phyloP scores from a whole-genome alignment of 1,140 invertebrate species.

The Eriosoma lanigerum region DNA sequence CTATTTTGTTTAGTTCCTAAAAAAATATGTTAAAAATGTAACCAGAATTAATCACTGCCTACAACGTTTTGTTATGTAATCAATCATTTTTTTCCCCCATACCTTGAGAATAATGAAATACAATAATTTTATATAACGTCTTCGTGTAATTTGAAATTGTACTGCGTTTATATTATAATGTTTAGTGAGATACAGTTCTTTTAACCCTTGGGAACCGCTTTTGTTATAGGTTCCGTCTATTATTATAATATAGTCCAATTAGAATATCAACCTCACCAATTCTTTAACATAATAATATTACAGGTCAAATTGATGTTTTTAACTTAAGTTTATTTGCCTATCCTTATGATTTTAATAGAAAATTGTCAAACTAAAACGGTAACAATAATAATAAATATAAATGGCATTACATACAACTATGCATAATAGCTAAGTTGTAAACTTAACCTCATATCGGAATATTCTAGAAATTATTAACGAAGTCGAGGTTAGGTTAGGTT shows the following conservation, averaged over 20 bases:
- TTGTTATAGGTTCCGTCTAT: neutral
- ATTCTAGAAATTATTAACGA: too few species aligned
- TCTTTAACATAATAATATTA: conserved; percentile 16
- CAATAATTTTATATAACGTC: conserved; percentile 7
- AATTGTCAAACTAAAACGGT: too few species aligned
- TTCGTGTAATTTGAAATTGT: neutral
- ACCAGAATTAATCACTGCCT: conserved; percentile 17
- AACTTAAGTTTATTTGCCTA: neutral
- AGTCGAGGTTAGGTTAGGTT: too few species aligned
- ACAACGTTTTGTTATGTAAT: neutral
- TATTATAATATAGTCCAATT: neutral
- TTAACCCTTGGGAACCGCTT: conserved; percentile 1
- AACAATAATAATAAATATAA: too few species aligned
- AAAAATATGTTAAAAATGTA: neutral
- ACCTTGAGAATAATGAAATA: conserved; percentile 3
- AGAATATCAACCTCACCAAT: neutral
- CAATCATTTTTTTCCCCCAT: neutral
- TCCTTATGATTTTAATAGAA: too few species aligned
- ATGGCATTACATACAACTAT: too few species aligned
- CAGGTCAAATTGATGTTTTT: neutral
- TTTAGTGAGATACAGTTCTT: neutral
- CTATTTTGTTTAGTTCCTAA: conserved; percentile 13
- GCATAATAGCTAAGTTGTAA: too few species aligned
- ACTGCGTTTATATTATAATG: conserved; percentile 8
- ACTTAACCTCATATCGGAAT: too few species aligned